A percentile compares a stretch with the other conserved stretches of the same genome.
Evolutionary conservation across 2,888 invertebrate genomes (phyloP).

Genomic region (Tenodera sinensis): DNA sequence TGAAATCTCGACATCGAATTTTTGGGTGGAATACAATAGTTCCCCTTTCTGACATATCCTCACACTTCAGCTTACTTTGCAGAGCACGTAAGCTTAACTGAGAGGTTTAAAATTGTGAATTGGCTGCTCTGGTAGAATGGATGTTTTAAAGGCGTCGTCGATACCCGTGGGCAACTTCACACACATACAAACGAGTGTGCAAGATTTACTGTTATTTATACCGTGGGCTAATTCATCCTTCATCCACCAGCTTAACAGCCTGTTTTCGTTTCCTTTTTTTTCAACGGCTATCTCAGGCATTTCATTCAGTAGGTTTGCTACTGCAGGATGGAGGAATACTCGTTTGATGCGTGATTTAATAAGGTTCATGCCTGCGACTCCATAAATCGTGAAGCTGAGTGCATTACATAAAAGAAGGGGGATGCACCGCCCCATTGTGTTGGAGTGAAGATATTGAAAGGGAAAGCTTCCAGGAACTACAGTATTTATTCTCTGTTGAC

Average conservation of each 20-base stretch:
- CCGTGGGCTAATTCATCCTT: neutral
- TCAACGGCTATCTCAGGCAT: neutral
- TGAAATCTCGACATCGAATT: too few species aligned
- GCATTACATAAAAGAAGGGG: neutral
- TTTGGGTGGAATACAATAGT: too few species aligned
- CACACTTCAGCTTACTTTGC: too few species aligned
- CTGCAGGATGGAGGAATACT: neutral
- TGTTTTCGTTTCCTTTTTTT: neutral
- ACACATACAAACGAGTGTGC: neutral
- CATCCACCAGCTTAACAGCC: neutral
- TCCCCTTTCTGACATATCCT: too few species aligned
- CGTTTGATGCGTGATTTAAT: neutral
- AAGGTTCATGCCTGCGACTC: neutral
- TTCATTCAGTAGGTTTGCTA: neutral
- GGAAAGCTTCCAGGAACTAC: neutral
- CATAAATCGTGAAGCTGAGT: neutral
- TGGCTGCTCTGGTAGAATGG: neutral
- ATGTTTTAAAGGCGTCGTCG: neutral
- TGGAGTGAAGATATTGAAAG: neutral
- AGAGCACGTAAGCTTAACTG: too few species aligned
- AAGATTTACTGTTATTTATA: neutral
- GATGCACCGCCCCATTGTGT: neutral
- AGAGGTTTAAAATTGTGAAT: too few species aligned
- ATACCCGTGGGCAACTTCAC: neutral
- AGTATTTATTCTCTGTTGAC: neutral